phyloP scores from a whole-genome alignment of 2,888 invertebrate species.

The Folsomia manolachei region DNA sequence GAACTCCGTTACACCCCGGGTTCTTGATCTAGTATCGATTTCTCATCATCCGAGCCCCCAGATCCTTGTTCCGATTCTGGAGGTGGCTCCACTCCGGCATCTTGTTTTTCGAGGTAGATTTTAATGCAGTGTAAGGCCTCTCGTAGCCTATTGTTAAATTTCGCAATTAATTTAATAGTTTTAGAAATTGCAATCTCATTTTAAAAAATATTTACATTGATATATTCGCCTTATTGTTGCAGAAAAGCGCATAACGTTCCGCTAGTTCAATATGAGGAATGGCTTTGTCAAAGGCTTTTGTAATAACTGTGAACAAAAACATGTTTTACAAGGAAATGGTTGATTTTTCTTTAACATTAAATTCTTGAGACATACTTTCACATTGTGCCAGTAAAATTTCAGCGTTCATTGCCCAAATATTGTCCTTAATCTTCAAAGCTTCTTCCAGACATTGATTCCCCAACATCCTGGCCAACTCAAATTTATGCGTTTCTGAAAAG shows the following conservation, averaged over 20 bases:
- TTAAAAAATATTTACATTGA: too few species aligned
- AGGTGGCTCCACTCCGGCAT: not conserved
- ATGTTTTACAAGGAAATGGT: not conserved
- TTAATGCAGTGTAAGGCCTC: not conserved
- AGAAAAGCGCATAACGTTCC: constrained; percentile 40
- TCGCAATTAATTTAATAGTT: too few species aligned
- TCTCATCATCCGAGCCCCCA: too few species aligned
- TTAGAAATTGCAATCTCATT: too few species aligned
- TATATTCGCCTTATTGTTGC: not conserved
- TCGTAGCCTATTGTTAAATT: too few species aligned
- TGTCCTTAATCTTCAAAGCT: constrained; percentile 43
- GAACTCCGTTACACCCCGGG: not conserved
- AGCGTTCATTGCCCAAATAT: constrained; percentile 49
- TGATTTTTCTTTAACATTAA: not conserved
- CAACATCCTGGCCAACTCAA: constrained; percentile 46
- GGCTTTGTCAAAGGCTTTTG: constrained; percentile 40
- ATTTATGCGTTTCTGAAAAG: constrained; percentile 33
- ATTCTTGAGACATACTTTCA: constrained; percentile 28
- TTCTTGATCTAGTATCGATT: not conserved
- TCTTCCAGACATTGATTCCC: constrained; percentile 47
- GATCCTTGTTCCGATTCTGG: not conserved
- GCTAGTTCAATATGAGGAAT: constrained; percentile 34
- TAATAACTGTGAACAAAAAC: constrained; percentile 38
- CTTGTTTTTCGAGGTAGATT: constrained; percentile 21
- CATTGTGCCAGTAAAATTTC: constrained; percentile 46